Evolutionary conservation across 1,140 invertebrate species (phyloP), one percentile per base, ranked within the genome.

Genomic region (Drosophila nikananu): DNA sequence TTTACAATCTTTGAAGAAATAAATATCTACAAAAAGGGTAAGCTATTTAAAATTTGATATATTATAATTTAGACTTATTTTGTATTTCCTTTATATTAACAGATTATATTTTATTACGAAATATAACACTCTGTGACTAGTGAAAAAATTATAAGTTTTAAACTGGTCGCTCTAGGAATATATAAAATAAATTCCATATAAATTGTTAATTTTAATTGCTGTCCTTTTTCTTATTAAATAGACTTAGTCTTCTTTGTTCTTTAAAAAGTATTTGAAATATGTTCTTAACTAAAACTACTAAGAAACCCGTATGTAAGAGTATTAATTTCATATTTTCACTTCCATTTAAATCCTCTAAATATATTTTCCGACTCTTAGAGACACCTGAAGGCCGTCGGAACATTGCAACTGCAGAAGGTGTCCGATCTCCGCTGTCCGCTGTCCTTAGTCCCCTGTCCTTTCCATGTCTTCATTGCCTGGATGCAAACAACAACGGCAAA

Each of bases 391-490:
- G 41, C 65, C 65, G 17, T 51, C 17, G 54, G 23, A 37, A 27
- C 27, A 35, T 59, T 76, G 62, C 75, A 77, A 54, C 21, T 78
- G 75, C 51, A 78, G 25, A 55, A 73, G 68, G 67, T 39, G 67
- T 52, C 19, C 51, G 8, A n/a, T n/a, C n/a, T 37, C 58, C 57
- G 35, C 39, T 68, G 41, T 41, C 25, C 64, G 4, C 5, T 42
- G 23, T 64, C 64, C 58, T 12, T 23, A 39, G 51, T 21, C 21
- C 55, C 1, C 10, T 79, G 77, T 35, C 41, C 59, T 35, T 52
- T 62, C 62, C 77, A 80, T 80, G 77, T 80, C 77, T 80, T 79
- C 68, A 80, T 80, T 80, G 76, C 49, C 55, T 55, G 60, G 54
- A 51, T 60, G 66, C 76, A 79, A 79, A 79, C 75, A 79, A 62